Conservation (phyloP, 2,113 vertebrate species). For the Dunckerocampus dactyliophorus region DNA sequence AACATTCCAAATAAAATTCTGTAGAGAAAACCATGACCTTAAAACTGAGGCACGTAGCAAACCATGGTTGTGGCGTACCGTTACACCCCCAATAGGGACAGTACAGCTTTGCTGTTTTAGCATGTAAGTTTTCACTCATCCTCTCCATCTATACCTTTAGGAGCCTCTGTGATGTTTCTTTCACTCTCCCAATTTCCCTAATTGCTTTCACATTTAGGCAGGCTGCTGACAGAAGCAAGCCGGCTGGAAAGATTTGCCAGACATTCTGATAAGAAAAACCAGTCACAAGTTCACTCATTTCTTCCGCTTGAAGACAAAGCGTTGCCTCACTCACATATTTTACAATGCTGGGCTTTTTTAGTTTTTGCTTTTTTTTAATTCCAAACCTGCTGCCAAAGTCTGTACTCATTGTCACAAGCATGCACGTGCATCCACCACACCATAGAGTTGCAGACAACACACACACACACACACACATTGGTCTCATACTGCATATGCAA, state of each 20-base stretch:
- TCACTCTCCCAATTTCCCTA: conserved; percentile 59
- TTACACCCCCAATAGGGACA: neutral
- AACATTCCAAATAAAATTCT: too few relatives aligned
- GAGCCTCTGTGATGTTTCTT: conserved; percentile 52
- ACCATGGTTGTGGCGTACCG: too few relatives aligned
- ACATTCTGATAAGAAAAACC: conserved; percentile 61
- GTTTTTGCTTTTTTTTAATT: conserved; percentile 70
- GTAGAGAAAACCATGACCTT: too few relatives aligned
- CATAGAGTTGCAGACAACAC: conserved; percentile 13
- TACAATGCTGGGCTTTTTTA: conserved; percentile 34
- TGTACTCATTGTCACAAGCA: conserved; percentile 31
- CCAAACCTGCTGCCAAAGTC: conserved; percentile 44
- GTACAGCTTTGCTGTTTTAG: neutral
- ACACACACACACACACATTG: conserved; percentile 10
- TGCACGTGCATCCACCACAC: conserved; percentile 32
- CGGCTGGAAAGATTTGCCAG: conserved; percentile 57
- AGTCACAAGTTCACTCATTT: conserved; percentile 40
- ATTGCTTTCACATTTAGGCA: conserved; percentile 69
- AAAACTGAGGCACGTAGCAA: too few relatives aligned
- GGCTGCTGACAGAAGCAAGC: conserved; percentile 52
- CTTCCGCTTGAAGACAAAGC: conserved; percentile 32
- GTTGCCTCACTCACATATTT: conserved; percentile 11
- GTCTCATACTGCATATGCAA: conserved; percentile 14
- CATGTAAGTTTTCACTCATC: conserved; percentile 20
- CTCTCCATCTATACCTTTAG: conserved; percentile 35